These are phyloP conservation scores for Caenorhabditis sp. DNA, from an alignment of 2,888 invertebrate genomes.

Conservation along the genomic window DNA sequence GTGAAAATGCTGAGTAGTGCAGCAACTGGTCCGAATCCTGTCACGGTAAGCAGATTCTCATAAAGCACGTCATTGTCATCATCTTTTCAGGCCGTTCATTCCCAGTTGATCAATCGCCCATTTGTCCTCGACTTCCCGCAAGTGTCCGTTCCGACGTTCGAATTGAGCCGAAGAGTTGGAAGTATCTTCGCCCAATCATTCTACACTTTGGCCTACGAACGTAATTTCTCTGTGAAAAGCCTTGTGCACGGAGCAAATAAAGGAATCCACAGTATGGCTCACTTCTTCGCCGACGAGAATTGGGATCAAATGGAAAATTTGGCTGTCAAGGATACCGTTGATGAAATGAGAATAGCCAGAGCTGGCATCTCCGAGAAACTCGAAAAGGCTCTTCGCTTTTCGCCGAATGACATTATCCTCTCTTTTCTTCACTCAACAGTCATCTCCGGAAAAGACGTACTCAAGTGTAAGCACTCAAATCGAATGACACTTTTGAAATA, in stretches of 20 bases:
- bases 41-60: conserved; percentile 9
- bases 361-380: conserved; percentile 15
- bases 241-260: conserved; percentile 62
- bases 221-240: conserved; percentile 57
- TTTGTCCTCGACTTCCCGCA: conserved; percentile 39
- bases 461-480: conserved; percentile 55
- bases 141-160: conserved; percentile 59
- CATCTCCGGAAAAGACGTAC: conserved; percentile 61
- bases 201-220: conserved; percentile 60
- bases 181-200: conserved; percentile 50
- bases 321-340: conserved; percentile 41
- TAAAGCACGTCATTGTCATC: no score
- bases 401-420: conserved; percentile 57
- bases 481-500: background rate
- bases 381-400: conserved; percentile 38
- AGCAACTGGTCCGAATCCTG: background rate
- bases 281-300: conserved; percentile 30
- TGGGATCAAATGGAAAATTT: conserved; percentile 55
- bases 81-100: background rate
- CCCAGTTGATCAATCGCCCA: conserved; percentile 9
- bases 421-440: conserved; percentile 63
- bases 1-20: no score
- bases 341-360: conserved; percentile 27
- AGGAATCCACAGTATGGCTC: conserved; percentile 43
- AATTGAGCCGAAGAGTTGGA: conserved; percentile 51